A percentile compares a stretch with the other conserved stretches of the same genome.
Evolutionary conservation across 2,888 invertebrate genomes (phyloP).

Genomic region (Nasonia oneida): DNA sequence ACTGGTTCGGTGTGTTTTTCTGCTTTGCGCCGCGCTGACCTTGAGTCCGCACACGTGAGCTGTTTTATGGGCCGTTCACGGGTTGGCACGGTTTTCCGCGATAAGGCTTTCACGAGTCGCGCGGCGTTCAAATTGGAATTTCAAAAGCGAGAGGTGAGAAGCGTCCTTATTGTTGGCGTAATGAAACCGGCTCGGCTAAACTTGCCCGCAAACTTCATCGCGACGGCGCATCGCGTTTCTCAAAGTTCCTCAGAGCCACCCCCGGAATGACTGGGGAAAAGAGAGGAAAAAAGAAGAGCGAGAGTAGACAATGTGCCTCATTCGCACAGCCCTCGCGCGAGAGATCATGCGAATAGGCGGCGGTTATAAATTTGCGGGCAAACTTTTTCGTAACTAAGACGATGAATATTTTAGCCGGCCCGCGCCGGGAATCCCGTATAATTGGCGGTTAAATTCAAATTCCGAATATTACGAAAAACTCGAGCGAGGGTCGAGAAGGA

Average conservation of each 20-base stretch:
- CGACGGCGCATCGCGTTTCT: constrained; percentile 17
- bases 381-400: constrained; percentile 74
- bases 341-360: constrained; percentile 56
- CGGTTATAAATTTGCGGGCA: constrained; percentile 71
- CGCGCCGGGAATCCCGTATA: constrained; percentile 65
- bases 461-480: constrained; percentile 73
- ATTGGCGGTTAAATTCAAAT: constrained; percentile 77
- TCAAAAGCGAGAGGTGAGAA: too few species aligned
- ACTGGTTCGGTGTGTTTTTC: too few species aligned
- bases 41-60: too few species aligned
- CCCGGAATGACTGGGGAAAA: constrained; percentile 47
- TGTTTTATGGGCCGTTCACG: too few species aligned
- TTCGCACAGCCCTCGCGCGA: constrained; percentile 15
- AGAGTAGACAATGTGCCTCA: constrained; percentile 45
- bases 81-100: too few species aligned
- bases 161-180: constrained; percentile 29
- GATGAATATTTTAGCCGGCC: constrained; percentile 75
- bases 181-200: constrained; percentile 48
- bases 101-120: too few species aligned
- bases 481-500: constrained; percentile 15
- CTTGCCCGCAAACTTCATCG: constrained; percentile 51
- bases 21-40: too few species aligned
- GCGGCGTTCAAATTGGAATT: too few species aligned
- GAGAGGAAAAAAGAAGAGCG: constrained; percentile 11
- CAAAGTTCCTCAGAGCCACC: constrained; percentile 18